These are phyloP conservation scores for Silurus meridionalis DNA, from an alignment of 2,113 vertebrate species.

Conservation along the genomic window DNA sequence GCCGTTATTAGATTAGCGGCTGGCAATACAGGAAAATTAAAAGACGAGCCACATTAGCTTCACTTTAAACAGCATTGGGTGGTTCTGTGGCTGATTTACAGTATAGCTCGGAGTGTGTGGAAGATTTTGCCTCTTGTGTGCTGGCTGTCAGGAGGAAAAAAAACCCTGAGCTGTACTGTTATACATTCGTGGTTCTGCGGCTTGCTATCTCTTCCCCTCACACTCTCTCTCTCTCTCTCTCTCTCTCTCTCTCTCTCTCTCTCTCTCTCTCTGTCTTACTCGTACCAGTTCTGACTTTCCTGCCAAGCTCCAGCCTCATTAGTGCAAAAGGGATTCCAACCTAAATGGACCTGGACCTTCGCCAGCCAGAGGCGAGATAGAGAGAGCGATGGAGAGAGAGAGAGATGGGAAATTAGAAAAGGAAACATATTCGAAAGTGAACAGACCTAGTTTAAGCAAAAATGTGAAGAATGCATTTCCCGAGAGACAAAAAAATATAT, in stretches of 20 bases:
- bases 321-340: constrained; percentile 66
- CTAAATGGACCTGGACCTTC: constrained; percentile 65
- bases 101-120: neutral
- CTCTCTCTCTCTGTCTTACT: constrained; percentile 14
- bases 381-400: constrained; percentile 42
- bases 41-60: constrained; percentile 1
- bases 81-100: neutral
- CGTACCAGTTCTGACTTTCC: constrained; percentile 28
- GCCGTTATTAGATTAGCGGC: constrained; percentile 41
- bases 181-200: constrained; percentile 28
- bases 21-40: constrained; percentile 25
- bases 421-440: constrained; percentile 16
- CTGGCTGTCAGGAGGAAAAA: constrained; percentile 32
- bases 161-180: constrained; percentile 33
- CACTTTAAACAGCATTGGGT: neutral
- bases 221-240: constrained; percentile 14
- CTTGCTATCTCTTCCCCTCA: constrained; percentile 13
- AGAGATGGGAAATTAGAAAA: neutral
- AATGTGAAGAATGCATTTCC: neutral
- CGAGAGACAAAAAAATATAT: neutral
- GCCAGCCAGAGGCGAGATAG: constrained; percentile 56
- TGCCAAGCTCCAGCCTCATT: constrained; percentile 73
- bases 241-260: constrained; percentile 17
- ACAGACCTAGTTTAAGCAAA: neutral
- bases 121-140: neutral